Conservation (phyloP, 2,888 invertebrate genomes). For the Mesochorus sp. region DNA sequence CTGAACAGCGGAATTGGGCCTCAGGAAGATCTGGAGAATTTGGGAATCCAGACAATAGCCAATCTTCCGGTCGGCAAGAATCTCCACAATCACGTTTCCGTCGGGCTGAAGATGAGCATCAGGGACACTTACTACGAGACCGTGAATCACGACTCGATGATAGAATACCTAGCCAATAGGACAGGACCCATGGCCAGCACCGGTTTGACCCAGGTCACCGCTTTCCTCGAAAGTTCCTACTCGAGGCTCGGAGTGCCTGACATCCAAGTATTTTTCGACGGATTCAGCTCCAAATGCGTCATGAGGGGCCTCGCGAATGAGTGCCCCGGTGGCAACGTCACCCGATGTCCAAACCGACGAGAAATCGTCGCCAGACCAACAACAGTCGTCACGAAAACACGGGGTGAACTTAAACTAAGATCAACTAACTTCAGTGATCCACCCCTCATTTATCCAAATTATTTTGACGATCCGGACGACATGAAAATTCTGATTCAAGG, state of each 20-base stretch:
- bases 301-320: slow-evolving; percentile 72
- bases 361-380: slow-evolving; percentile 80
- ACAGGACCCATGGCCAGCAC: slow-evolving; percentile 81
- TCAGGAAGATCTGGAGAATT: slow-evolving; percentile 78
- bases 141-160: slow-evolving; percentile 74
- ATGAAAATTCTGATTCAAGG: slow-evolving; percentile 85
- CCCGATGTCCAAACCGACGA: slow-evolving; percentile 71
- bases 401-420: slow-evolving; percentile 86
- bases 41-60: slow-evolving; percentile 72
- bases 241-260: slow-evolving; percentile 78
- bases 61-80: slow-evolving; percentile 79
- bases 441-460: slow-evolving; percentile 89
- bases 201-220: slow-evolving; percentile 80
- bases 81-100: slow-evolving; percentile 80
- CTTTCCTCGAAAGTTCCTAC: slow-evolving; percentile 77
- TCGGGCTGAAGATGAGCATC: slow-evolving; percentile 75
- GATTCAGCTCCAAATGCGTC: slow-evolving; percentile 78
- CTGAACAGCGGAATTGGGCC: slow-evolving; percentile 84
- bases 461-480: slow-evolving; percentile 87
- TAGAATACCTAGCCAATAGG: slow-evolving; percentile 76
- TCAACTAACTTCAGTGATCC: slow-evolving; percentile 86
- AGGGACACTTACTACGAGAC: slow-evolving; percentile 73
- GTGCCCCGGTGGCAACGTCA: slow-evolving; percentile 71
- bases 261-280: slow-evolving; percentile 81
- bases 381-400: slow-evolving; percentile 70